Percentiles rank a stretch among this genome's conserved stretches.
Evolutionary conservation across 2,797 vertebrate genomes (phyloP).

Genomic region (Pempheris klunzingeri): DNA sequence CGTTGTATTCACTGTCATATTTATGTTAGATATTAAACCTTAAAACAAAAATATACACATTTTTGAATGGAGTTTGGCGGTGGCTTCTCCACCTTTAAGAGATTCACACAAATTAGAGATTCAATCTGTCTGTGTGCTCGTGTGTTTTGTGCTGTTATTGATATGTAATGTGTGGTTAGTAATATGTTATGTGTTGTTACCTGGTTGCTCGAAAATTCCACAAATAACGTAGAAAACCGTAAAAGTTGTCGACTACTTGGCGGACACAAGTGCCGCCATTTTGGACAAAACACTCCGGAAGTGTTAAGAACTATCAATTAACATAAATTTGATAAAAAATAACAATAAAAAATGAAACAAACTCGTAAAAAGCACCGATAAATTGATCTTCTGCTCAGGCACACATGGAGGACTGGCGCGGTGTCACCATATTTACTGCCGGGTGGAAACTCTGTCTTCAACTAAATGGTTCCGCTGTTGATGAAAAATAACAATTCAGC

Average conservation of each 20-base stretch:
- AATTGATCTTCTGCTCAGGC: rapidly evolving
- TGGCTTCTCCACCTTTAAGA: rapidly evolving
- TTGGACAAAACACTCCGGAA: background rate
- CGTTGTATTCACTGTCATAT: rapidly evolving
- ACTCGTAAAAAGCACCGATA: rapidly evolving
- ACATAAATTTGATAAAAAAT: rapidly evolving
- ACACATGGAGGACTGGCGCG: constrained; percentile 6
- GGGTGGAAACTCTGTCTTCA: background rate
- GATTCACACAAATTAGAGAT: background rate
- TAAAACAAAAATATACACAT: rapidly evolving
- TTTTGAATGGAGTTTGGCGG: background rate
- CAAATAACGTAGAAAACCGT: background rate
- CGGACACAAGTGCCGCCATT: background rate
- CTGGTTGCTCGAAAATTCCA: background rate
- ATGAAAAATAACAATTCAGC: background rate
- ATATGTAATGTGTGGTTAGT: background rate
- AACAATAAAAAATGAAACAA: too few relatives aligned
- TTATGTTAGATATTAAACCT: rapidly evolving
- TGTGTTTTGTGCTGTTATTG: background rate
- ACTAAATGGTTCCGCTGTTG: constrained; percentile 47
- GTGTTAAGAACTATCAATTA: rapidly evolving
- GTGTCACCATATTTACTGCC: constrained; percentile 51
- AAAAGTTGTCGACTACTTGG: background rate
- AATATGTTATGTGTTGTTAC: constrained; percentile 27
- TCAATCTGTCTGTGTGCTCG: rapidly evolving